phyloP scores from a whole-genome alignment of 2,888 invertebrate genomes.

The Psococerastis gibbosa region DNA sequence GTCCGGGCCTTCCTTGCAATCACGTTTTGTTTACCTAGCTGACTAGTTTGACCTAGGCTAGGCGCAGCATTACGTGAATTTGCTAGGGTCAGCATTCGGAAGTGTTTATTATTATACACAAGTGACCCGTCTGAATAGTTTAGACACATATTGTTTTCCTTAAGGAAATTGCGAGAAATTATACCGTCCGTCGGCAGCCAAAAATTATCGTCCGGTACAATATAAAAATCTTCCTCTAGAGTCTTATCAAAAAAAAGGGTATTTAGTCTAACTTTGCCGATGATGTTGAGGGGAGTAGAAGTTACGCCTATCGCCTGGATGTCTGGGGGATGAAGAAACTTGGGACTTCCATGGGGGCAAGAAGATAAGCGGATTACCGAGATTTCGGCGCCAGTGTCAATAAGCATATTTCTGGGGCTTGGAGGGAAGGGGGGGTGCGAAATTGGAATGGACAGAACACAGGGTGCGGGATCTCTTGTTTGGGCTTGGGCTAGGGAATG shows the following conservation, averaged over 20 bases:
- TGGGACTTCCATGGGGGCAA: background rate
- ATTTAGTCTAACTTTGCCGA: background rate
- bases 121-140: background rate
- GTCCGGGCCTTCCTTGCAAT: no score
- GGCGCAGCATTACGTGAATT: no score
- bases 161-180: background rate
- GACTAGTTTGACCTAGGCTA: no score
- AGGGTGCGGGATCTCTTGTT: background rate
- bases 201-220: background rate
- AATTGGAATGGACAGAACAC: background rate
- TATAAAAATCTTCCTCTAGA: background rate
- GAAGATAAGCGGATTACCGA: background rate
- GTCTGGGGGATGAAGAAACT: background rate
- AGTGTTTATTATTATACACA: background rate
- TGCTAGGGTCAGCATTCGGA: background rate
- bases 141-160: background rate
- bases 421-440: no score
- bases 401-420: background rate
- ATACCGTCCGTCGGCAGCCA: background rate
- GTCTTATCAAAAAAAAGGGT: background rate
- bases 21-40: background rate
- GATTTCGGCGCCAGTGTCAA: background rate
- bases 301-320: background rate
- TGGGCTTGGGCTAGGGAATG: background rate
- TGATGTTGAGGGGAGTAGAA: background rate